Percentiles rank a stretch among this genome's conserved stretches.
Evolutionary conservation across 2,888 invertebrate species (phyloP).

Genomic region (Ichneumon xanthorius): DNA sequence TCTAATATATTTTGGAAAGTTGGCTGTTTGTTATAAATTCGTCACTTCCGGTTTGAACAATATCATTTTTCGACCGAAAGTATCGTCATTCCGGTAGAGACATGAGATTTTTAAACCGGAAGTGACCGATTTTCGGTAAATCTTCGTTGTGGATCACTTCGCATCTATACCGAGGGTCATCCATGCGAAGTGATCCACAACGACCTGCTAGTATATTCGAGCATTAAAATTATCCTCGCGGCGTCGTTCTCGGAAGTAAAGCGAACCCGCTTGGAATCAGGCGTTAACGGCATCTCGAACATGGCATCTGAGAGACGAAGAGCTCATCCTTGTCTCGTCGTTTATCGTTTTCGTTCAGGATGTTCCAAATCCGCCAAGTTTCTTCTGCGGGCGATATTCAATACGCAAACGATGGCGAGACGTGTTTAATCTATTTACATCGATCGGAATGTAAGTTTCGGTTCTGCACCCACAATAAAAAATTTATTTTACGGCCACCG

Average conservation of each 20-base stretch:
- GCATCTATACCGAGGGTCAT: no score
- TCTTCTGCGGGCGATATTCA: conserved; percentile 13
- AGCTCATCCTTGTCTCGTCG: conserved; percentile 24
- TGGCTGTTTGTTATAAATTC: neutral
- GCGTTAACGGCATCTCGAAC: conserved; percentile 44
- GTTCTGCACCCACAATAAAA: neutral
- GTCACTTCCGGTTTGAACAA: no score
- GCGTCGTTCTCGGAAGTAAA: conserved; percentile 35
- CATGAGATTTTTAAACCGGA: no score
- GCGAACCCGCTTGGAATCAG: conserved; percentile 34
- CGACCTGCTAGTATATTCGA: neutral
- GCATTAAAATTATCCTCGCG: neutral
- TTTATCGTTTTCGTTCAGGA: conserved; percentile 30
- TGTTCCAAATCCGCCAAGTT: conserved; percentile 30
- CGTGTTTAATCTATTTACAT: neutral
- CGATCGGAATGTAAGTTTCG: neutral
- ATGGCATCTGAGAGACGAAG: neutral
- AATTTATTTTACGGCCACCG: no score
- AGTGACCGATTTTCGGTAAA: neutral
- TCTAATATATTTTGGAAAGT: no score
- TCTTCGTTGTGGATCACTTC: no score
- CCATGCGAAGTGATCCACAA: no score
- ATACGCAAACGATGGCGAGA: neutral
- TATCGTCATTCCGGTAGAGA: no score
- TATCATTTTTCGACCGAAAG: no score